These are phyloP conservation scores for Rhabditoides inermis DNA, from an alignment of 2,888 invertebrate genomes.

Conservation along the genomic window DNA sequence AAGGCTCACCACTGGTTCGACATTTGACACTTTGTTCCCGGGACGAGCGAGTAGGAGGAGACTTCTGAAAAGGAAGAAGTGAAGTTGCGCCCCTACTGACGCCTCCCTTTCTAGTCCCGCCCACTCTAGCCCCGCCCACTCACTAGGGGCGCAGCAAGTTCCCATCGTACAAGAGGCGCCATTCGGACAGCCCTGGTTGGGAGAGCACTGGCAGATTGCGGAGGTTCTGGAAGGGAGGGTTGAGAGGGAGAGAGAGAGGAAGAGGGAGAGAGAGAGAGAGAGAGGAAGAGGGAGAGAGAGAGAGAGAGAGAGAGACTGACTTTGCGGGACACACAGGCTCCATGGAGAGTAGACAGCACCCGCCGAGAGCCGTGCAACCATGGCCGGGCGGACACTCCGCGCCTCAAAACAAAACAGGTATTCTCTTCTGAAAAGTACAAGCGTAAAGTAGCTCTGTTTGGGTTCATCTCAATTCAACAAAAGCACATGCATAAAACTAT, in stretches of 20 bases:
- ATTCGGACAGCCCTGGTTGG: conserved; percentile 43
- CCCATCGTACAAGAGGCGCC: conserved; percentile 44
- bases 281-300: background rate
- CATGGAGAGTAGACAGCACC: conserved; percentile 45
- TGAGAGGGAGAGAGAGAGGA: background rate
- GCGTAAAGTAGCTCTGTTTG: too few species aligned
- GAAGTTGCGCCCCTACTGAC: too few species aligned
- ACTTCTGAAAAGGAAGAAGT: too few species aligned
- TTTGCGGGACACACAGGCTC: conserved; percentile 36
- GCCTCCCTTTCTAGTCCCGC: too few species aligned
- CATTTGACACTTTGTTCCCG: conserved; percentile 37
- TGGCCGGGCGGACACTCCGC: conserved; percentile 47
- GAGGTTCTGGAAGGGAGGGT: conserved; percentile 14
- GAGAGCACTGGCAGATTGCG: conserved; percentile 50
- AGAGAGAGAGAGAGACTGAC: background rate
- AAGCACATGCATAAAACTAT: too few species aligned
- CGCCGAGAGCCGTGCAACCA: conserved; percentile 43
- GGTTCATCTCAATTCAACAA: too few species aligned
- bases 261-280: background rate
- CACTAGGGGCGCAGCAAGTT: conserved; percentile 40
- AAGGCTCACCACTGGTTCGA: conserved; percentile 42
- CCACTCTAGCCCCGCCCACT: too few species aligned
- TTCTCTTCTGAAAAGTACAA: too few species aligned
- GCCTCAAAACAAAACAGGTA: too few species aligned
- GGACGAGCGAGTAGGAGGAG: too few species aligned